Base-by-base conservation (phyloP, 2,888 invertebrate genomes). In the Hyposoter dolosus region DNA sequence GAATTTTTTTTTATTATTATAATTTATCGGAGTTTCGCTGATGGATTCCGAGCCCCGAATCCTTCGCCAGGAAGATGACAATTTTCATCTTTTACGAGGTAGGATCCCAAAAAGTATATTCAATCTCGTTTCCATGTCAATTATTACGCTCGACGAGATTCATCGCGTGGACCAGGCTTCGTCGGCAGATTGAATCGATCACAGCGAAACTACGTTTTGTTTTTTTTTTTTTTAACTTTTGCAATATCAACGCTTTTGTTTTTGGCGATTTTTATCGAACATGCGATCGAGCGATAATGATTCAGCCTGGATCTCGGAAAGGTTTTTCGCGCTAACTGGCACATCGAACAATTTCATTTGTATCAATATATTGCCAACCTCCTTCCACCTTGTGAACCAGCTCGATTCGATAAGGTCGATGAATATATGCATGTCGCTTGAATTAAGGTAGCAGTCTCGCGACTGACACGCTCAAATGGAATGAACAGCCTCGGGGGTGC, bases 211-310 rank as follows among this genome's bases (percentile, higher is more conserved):
- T 78, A n/a, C 40, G 71, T 72, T 71, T 75, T 77, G 47, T 28
- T 23, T 71, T 23, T 47, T 32, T 40, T 69, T 60, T 80, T 63
- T 68, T 65, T 35, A 35, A 47, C 56, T 69, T 74, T 80, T 71
- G 74, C 71, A 75, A 75, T 83, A 74, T 72, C 69, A 56, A 63
- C 69, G 56, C 68, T 74, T 81, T 71, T n/a, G n/a, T 81, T 81
- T 43, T 71, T 63, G 66, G 60, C 32, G 1, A 12, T n/a, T 19
- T 81, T 83, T 74, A 72, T 12, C 40, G 15, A 47, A 74, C 77
- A 68, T 72, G 72, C 66, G 60, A 84, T 68, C 66, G 77, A 75
- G 79, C 23, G 77, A 68, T 77, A 76, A 85, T 85, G 79, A 85
- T 85, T 72, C 12, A 76, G 85, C 71, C 79, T 76, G 85, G 85